Percentiles rank a stretch among this genome's conserved stretches.
phyloP scores from a whole-genome alignment of 2,797 vertebrate genomes.

The Sebastolobus alascanus region DNA sequence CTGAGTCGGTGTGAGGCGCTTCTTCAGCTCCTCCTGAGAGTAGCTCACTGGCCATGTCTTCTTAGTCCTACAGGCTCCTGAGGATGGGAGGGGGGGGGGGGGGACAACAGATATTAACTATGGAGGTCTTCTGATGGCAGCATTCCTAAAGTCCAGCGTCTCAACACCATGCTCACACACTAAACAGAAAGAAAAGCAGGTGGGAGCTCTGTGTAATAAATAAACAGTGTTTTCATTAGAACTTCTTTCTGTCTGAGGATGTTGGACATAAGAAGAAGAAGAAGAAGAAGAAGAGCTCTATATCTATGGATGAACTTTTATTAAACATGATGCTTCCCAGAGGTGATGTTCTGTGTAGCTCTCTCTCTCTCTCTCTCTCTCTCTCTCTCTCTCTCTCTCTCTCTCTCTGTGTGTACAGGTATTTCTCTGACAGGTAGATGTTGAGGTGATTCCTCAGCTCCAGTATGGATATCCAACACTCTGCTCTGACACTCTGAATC shows the following conservation, averaged over 20 bases:
- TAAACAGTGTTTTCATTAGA: background rate
- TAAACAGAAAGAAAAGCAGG: background rate
- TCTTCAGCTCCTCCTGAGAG: constrained; percentile 92
- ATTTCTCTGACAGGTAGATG: background rate
- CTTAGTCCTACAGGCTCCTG: constrained; percentile 92
- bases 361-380: no score
- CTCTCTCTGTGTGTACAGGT: background rate
- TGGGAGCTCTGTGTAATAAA: background rate
- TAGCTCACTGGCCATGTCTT: constrained; percentile 93
- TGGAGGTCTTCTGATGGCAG: background rate
- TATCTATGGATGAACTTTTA: background rate
- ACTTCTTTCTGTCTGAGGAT: background rate
- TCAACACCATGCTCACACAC: background rate
- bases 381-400: no score
- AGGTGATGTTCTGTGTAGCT: background rate
- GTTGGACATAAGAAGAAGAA: background rate
- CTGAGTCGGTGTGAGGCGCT: constrained; percentile 92
- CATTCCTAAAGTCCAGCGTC: background rate
- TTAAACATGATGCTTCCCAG: background rate
- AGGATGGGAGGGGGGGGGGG: constrained; percentile 28
- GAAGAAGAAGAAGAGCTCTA: background rate
- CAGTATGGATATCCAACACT: background rate
- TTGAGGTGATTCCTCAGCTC: background rate
- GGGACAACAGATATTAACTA: background rate
- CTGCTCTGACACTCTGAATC: background rate